Percentiles rank a stretch among this genome's conserved stretches.
These are phyloP conservation scores for Pterostichus niger DNA, from an alignment of 2,888 invertebrate species.

Conservation along the genomic window DNA sequence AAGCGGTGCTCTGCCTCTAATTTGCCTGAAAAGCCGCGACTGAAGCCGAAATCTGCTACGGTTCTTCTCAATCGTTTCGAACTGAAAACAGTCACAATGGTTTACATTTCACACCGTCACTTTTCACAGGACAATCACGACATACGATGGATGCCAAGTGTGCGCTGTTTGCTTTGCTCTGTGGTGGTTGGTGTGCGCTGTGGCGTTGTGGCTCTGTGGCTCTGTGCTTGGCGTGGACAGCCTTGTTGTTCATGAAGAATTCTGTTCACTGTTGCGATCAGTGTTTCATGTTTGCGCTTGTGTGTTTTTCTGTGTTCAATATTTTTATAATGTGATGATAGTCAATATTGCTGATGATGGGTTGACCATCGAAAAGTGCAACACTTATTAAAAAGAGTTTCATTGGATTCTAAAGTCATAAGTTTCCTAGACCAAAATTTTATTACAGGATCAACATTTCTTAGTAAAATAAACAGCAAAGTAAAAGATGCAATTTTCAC, in stretches of 20 bases:
- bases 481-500: no score
- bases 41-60: slow-evolving; percentile 87
- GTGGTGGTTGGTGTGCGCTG: neutral
- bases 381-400: no score
- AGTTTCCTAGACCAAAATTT: no score
- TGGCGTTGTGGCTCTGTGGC: slow-evolving; percentile 4
- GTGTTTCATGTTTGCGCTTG: neutral
- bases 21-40: slow-evolving; percentile 90
- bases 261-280: neutral
- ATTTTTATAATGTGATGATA: no score
- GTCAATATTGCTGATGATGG: no score
- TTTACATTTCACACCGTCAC: slow-evolving; percentile 19
- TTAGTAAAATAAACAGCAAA: no score
- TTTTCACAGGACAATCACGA: slow-evolving; percentile 2
- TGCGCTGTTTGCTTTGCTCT: slow-evolving; percentile 23
- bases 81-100: slow-evolving; percentile 76
- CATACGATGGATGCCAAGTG: neutral
- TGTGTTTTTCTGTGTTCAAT: no score
- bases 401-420: no score
- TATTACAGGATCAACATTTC: no score
- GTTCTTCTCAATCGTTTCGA: slow-evolving; percentile 83
- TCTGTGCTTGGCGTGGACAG: neutral
- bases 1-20: slow-evolving; percentile 92
- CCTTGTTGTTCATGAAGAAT: slow-evolving; percentile 1
- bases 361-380: no score